Conservation (phyloP, 2,797 vertebrate genomes). For the Luscinia megarhynchos region DNA sequence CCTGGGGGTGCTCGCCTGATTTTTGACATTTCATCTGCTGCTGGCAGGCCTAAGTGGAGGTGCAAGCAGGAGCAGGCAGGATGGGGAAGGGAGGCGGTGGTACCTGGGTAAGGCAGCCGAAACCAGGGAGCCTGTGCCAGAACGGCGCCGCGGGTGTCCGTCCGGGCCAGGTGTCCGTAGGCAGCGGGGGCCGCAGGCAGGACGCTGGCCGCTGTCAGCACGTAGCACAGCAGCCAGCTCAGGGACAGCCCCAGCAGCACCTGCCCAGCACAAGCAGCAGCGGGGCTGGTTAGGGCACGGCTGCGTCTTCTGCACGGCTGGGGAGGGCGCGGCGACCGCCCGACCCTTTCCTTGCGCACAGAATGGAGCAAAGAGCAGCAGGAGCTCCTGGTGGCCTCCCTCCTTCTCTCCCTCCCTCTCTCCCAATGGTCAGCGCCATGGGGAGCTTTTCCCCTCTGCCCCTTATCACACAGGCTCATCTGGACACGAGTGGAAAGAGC, state of each 20-base stretch:
- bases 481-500: too few relatives aligned
- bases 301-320: accelerated
- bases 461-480: background rate
- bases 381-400: background rate
- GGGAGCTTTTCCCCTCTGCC: background rate
- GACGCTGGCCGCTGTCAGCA: conserved; percentile 83
- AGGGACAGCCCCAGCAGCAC: conserved; percentile 91
- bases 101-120: conserved; percentile 94
- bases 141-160: conserved; percentile 87
- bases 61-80: background rate
- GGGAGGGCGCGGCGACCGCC: background rate
- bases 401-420: background rate
- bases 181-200: conserved; percentile 80
- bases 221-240: conserved; percentile 91
- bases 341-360: background rate
- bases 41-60: accelerated
- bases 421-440: background rate
- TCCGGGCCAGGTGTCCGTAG: conserved; percentile 91
- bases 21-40: background rate
- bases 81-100: background rate
- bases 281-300: background rate
- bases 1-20: background rate
- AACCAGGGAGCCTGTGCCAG: conserved; percentile 89
- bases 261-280: conserved; percentile 72
- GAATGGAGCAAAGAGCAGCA: background rate